Conservation (phyloP, 2,797 vertebrate species). For the Myotis myotis region DNA sequence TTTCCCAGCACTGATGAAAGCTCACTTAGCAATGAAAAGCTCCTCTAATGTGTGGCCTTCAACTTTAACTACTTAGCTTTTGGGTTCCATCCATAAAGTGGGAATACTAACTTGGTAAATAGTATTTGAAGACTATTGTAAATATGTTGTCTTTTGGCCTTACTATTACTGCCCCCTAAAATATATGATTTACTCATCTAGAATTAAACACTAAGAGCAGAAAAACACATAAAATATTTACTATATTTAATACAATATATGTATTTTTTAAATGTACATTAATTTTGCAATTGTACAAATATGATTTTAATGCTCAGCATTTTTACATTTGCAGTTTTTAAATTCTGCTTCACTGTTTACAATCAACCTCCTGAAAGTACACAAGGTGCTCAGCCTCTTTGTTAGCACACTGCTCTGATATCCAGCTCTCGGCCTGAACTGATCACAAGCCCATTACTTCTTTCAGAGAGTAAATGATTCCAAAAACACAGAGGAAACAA, state of each 20-base stretch:
- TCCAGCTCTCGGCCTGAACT: neutral
- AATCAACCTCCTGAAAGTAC: neutral
- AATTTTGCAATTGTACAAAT: neutral
- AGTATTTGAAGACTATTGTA: neutral
- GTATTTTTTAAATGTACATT: neutral
- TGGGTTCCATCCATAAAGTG: neutral
- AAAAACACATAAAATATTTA: neutral
- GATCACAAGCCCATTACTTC: constrained; percentile 2
- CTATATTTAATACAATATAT: neutral
- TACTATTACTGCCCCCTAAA: neutral
- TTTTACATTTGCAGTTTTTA: constrained; percentile 1
- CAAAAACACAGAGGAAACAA: neutral
- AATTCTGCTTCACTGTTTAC: neutral
- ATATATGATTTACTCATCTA: constrained; percentile 5
- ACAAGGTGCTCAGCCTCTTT: neutral
- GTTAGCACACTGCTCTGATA: neutral
- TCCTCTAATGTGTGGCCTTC: neutral
- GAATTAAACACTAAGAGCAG: neutral
- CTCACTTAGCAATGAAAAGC: neutral
- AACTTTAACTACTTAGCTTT: neutral
- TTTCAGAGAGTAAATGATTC: constrained; percentile 36
- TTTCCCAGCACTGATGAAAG: neutral
- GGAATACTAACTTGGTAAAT: neutral
- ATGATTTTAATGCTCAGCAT: neutral
- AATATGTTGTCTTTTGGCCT: constrained; percentile 17